phyloP scores from a whole-genome alignment of 2,888 invertebrate genomes.

The Drosophila koepferae region DNA sequence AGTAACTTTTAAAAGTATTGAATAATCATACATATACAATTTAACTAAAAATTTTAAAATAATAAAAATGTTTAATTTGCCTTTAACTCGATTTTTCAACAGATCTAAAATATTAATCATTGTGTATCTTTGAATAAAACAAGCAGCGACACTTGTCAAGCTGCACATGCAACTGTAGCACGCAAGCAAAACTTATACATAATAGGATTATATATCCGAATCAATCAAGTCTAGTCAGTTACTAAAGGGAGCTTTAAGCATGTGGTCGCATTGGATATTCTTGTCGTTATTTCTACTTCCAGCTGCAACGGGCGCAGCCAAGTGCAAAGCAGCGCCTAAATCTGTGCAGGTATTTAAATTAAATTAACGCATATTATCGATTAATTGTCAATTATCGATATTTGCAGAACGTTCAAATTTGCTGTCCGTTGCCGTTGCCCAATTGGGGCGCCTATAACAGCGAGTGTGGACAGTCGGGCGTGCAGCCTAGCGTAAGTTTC shows the following conservation, averaged over 20 bases:
- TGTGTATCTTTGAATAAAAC: constrained; percentile 23
- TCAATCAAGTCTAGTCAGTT: constrained; percentile 8
- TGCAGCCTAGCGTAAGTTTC: constrained; percentile 55
- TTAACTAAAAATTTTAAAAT: constrained; percentile 5
- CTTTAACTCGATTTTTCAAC: neutral
- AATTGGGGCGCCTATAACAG: constrained; percentile 62
- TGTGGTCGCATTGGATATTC: constrained; percentile 26
- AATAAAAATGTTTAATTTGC: constrained; percentile 4
- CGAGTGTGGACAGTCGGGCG: constrained; percentile 57
- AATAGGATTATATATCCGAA: neutral
- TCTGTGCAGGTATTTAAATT: constrained; percentile 51
- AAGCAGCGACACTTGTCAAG: constrained; percentile 17
- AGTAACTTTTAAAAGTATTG: neutral
- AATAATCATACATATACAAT: neutral
- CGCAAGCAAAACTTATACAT: neutral
- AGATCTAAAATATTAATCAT: constrained; percentile 5
- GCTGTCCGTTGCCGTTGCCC: constrained; percentile 64
- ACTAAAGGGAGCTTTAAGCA: constrained; percentile 4
- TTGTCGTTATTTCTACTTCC: neutral
- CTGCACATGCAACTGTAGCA: constrained; percentile 15
- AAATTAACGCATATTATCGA: neutral
- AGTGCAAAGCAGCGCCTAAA: constrained; percentile 62
- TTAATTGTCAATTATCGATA: neutral
- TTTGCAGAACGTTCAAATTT: constrained; percentile 58
- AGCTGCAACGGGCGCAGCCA: constrained; percentile 26